A percentile compares a stretch with the other conserved stretches of the same genome.
Conservation (phyloP, 2,797 vertebrate species). For the Pseudopleuronectes americanus region DNA sequence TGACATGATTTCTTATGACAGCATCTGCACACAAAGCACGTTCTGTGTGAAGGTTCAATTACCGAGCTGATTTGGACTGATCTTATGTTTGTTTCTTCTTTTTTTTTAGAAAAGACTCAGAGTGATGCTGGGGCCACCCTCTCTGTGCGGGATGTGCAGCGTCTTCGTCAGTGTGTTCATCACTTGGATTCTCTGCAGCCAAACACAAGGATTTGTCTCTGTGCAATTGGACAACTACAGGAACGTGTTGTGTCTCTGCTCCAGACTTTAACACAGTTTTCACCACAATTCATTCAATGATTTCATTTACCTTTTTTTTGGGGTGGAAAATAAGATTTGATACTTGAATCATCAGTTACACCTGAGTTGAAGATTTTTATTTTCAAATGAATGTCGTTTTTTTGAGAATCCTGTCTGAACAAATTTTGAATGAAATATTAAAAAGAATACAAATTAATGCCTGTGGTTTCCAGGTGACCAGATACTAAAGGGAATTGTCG, state of each 20-base stretch:
- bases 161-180: conserved; percentile 7
- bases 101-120: conserved; percentile 13
- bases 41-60: conserved; percentile 1
- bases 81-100: background rate
- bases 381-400: too few species aligned
- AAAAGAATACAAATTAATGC: too few species aligned
- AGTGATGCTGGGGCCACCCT: background rate
- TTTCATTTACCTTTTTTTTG: too few species aligned
- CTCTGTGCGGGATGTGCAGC: conserved; percentile 11
- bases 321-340: too few species aligned
- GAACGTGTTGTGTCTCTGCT: background rate
- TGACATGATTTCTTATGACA: conserved; percentile 1
- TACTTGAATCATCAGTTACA: too few species aligned
- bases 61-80: background rate
- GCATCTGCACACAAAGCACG: background rate
- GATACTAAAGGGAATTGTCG: too few species aligned
- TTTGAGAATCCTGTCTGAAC: background rate
- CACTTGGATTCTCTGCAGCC: background rate
- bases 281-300: background rate
- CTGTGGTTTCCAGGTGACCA: too few species aligned
- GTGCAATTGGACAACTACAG: background rate
- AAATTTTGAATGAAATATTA: background rate
- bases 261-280: background rate
- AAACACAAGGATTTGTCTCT: background rate
- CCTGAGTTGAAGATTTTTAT: too few species aligned